Evolutionary conservation across 2,888 invertebrate genomes (phyloP), one percentile per base, ranked within the genome.

Genomic region (Drosophila crucigera): DNA sequence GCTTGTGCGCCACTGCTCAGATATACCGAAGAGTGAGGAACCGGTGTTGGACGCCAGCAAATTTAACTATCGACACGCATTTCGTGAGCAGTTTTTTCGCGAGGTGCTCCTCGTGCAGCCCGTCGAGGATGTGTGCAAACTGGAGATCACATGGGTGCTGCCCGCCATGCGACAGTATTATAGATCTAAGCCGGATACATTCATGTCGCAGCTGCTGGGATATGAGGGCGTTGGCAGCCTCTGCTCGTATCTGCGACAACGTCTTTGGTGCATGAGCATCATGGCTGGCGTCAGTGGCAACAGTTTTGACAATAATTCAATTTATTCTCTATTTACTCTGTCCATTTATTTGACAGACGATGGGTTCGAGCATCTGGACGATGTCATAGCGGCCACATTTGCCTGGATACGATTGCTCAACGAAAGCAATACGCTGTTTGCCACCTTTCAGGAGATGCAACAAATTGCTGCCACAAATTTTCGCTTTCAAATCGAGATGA

Each of bases 201-300:
- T 97, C 91, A 92, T 98, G 11, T 95, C 96, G 0, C 95, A 95
- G 93, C 92, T 98, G 19, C 93, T 98, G 25, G 97, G 97, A 0
- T 97, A 98, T 92, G 98, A 98, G 92, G 98, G 98, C 1, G 95
- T 95, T 86, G 97, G 97, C 60, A 97, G 97, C 79, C 93, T 98
- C n/a, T 95, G 97, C 3, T 96, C 96, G 0, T 97, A 96, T 89
- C 94, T 98, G 31, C 95, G 96, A 65, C 95, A 95, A 0, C 85
- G 82, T 0, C 95, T 97, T 37, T 97, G 97, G 97, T 97, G 96
- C 7, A 93, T 97, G 25, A 95, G 95, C n/a, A 94, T 97, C 53
- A 95, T 95, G 81, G 95, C 96, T 2, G 97, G 97, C 1, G 96
- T 95, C 83, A 95, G 95, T 0, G 96, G 96, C 79, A 95, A 95